phyloP scores from a whole-genome alignment of 2,888 invertebrate species.

The Patella depressa region DNA sequence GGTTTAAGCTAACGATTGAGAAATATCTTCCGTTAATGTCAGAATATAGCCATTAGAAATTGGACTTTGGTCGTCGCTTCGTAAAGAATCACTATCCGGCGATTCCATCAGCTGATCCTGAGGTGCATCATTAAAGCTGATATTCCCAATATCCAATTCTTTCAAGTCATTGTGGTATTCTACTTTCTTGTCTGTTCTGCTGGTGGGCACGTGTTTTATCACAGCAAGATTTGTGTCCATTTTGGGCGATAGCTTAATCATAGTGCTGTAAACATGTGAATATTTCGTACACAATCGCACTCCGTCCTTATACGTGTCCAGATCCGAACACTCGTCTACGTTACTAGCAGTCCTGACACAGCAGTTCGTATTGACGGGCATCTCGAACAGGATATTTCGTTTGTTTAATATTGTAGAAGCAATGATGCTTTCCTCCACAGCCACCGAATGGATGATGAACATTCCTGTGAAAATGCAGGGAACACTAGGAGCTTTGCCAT shows the following conservation, averaged over 20 bases:
- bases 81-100: slow-evolving; percentile 47
- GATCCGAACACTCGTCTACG: slow-evolving; percentile 44
- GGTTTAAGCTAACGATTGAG: not conserved
- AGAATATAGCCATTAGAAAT: slow-evolving; percentile 42
- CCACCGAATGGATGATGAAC: slow-evolving; percentile 44
- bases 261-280: slow-evolving; percentile 45
- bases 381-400: slow-evolving; percentile 60
- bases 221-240: slow-evolving; percentile 53
- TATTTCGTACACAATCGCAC: slow-evolving; percentile 53
- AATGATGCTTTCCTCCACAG: slow-evolving; percentile 46
- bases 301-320: slow-evolving; percentile 52
- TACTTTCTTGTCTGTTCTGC: slow-evolving; percentile 36
- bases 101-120: slow-evolving; percentile 46
- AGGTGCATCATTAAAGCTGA: slow-evolving; percentile 54
- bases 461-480: slow-evolving; percentile 63
- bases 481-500: slow-evolving; percentile 59
- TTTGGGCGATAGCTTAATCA: slow-evolving; percentile 60
- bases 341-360: slow-evolving; percentile 35
- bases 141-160: slow-evolving; percentile 58
- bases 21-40: slow-evolving; percentile 35
- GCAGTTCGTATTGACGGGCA: slow-evolving; percentile 44
- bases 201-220: slow-evolving; percentile 56
- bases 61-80: slow-evolving; percentile 41
- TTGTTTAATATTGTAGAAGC: slow-evolving; percentile 56
- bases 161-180: slow-evolving; percentile 46